Conservation (phyloP, 2,113 vertebrate species). For the Amazona guildingii region DNA sequence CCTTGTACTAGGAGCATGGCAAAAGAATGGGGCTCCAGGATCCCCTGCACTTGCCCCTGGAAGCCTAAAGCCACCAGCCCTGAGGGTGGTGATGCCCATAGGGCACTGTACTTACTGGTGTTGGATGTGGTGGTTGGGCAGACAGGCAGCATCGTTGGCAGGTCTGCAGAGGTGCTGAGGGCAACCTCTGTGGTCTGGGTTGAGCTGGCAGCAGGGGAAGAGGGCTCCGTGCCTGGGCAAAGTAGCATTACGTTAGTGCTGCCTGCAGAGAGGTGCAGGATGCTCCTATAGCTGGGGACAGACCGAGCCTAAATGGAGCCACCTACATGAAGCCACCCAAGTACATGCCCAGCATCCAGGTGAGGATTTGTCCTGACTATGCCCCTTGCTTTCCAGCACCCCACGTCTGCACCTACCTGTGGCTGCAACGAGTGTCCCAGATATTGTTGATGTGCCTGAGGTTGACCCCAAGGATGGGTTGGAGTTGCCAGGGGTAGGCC, state of each 20-base stretch:
- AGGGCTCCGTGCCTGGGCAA: neutral
- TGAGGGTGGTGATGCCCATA: fast-evolving
- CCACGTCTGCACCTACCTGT: fast-evolving
- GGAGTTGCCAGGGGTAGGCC: neutral
- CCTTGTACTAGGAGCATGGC: fast-evolving
- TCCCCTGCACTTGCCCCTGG: neutral
- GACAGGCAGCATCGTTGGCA: fast-evolving
- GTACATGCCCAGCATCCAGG: neutral
- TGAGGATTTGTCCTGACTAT: neutral
- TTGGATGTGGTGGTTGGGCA: neutral
- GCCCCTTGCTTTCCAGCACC: no score
- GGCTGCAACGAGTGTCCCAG: neutral
- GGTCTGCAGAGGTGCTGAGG: neutral
- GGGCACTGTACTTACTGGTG: constrained; percentile 16
- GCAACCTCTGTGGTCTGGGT: neutral
- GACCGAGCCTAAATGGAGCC: neutral
- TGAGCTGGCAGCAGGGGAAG: neutral
- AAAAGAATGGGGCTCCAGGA: neutral
- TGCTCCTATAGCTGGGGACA: neutral
- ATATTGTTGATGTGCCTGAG: neutral
- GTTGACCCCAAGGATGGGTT: fast-evolving
- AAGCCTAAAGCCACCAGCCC: neutral
- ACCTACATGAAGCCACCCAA: neutral
- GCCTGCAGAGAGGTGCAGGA: neutral
- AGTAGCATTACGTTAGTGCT: neutral